phyloP scores from a whole-genome alignment of 2,113 vertebrate species.

The Malurus melanocephalus region DNA sequence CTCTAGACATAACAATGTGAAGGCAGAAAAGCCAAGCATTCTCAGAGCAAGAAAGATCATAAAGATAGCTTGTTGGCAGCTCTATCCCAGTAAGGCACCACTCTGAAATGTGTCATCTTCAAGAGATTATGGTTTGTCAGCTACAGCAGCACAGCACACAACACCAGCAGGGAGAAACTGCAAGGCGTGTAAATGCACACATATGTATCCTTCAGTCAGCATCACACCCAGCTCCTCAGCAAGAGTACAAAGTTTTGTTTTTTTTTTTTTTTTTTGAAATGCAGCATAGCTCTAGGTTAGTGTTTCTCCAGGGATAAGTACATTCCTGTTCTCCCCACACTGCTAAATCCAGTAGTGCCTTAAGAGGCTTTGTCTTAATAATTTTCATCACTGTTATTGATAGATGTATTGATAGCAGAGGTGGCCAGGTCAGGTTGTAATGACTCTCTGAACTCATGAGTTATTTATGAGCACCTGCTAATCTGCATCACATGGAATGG shows the following conservation, averaged over 20 bases:
- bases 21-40: neutral
- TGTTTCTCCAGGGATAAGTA: neutral
- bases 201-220: neutral
- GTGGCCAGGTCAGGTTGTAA: conserved; percentile 1
- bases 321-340: neutral
- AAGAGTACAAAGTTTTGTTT: neutral
- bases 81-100: neutral
- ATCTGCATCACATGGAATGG: neutral
- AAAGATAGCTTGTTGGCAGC: neutral
- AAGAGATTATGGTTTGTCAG: neutral
- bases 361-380: conserved; percentile 11
- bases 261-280: neutral
- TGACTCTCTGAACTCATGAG: neutral
- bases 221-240: neutral
- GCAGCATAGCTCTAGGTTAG: neutral
- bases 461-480: conserved; percentile 24
- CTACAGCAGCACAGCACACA: neutral
- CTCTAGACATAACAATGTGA: neutral
- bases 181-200: neutral
- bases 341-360: neutral
- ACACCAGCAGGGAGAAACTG: neutral
- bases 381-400: conserved; percentile 27
- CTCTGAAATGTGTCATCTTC: neutral
- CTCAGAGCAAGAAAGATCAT: neutral
- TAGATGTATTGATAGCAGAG: conserved; percentile 24